Evolutionary conservation across 1,140 invertebrate genomes (phyloP), one percentile per base, ranked within the genome.

Genomic region (Solenopsis fugax): DNA sequence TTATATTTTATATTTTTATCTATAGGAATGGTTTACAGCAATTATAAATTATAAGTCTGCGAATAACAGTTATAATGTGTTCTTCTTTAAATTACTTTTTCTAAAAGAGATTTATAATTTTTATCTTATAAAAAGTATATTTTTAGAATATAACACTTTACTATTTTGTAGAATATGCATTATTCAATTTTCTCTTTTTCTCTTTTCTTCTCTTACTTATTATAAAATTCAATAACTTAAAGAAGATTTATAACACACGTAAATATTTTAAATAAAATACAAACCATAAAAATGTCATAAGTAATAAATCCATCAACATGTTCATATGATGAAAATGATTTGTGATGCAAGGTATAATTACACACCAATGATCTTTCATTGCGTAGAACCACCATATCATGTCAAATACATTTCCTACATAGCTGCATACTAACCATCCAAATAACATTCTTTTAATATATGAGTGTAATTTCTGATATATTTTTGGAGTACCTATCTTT

Each of bases 391-490:
- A 81, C 65, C 65, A 81, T 29, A 0, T 24, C 13, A 18, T 37
- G 12, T 81, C 48, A 24, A 16, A 24, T 48, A 9, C 29, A 81
- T 81, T 52, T 0, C 0, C 34, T 4, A 2, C 18, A 3, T 9
- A n/a, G 3, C 3, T 45, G 16, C 12, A 80, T 10, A 58, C 6
- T 1, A 52, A 54, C 50, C 65, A 81, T 41, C 13, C 37, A 56
- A 56, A 56, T 81, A 71, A 34, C 7, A 71, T 7, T 12, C 13
- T n/a, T 71, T 29, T 82, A 16, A 2, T 5, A 69, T 50, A 62
- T 12, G 10, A 7, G 10, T 60, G 18, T 2, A 64, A 6, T 16
- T 85, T 75, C 16, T 9, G 24, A 50, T 85, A 76, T 0, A 45
- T 21, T 4, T 48, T 62, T 21, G 21, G 24, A n/a, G 45, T 85